Evolutionary conservation across 2,113 vertebrate genomes (phyloP).

Genomic region (Malaclemys terrapin): DNA sequence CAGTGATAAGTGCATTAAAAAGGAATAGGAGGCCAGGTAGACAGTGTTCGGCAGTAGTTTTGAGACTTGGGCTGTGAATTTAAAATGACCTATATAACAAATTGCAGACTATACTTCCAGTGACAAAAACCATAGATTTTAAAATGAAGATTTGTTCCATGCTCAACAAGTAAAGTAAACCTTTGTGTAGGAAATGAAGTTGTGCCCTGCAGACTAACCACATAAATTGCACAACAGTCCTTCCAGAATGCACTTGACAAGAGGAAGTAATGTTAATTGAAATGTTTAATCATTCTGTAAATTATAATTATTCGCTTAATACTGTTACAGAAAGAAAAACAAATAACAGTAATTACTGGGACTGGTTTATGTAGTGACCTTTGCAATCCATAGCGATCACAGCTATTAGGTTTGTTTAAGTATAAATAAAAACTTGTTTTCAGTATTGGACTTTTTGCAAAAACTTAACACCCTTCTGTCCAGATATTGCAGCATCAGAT

Average conservation of each 20-base stretch:
- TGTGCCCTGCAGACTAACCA: background rate
- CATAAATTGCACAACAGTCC: background rate
- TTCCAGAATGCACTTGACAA: background rate
- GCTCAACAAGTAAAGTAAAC: background rate
- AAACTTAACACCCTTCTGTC: background rate
- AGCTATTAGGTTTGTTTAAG: conserved; percentile 21
- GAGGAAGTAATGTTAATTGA: background rate
- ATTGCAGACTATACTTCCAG: conserved; percentile 3
- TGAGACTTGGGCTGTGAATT: conserved; percentile 11
- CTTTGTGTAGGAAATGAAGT: background rate
- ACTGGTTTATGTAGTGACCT: conserved; percentile 54
- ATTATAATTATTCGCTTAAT: conserved; percentile 48
- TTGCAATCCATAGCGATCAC: conserved; percentile 20
- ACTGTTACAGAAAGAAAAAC: conserved; percentile 15
- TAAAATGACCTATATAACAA: background rate
- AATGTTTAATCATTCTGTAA: conserved; percentile 25
- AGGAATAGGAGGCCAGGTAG: background rate
- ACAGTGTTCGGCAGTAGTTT: background rate
- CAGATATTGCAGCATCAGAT: background rate
- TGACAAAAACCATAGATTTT: background rate
- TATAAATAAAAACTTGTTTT: background rate
- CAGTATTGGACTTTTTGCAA: background rate
- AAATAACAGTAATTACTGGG: conserved; percentile 39
- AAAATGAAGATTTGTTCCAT: background rate
- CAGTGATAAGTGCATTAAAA: background rate